These are phyloP conservation scores for Okamejei kenojei DNA, from an alignment of 2,797 vertebrate species.

Conservation along the genomic window DNA sequence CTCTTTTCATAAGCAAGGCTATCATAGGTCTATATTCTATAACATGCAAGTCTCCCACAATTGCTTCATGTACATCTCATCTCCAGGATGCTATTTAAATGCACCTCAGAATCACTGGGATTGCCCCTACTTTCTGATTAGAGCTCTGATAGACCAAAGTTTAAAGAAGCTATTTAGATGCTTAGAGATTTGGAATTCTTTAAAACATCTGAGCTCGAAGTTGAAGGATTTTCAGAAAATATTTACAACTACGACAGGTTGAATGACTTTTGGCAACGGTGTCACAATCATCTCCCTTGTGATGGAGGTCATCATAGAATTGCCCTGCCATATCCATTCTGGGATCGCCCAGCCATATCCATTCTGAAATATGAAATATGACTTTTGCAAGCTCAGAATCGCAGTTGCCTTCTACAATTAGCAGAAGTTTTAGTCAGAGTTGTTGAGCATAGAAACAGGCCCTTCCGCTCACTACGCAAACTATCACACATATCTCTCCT, in stretches of 20 bases:
- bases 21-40: not conserved
- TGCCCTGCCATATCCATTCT: not conserved
- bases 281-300: not conserved
- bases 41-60: not conserved
- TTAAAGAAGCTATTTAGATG: not conserved
- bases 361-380: not conserved
- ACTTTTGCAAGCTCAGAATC: no score
- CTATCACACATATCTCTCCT: no score
- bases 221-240: not conserved
- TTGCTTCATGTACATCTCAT: not conserved
- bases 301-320: not conserved
- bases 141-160: not conserved
- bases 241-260: not conserved
- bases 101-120: no score
- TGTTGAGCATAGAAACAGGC: no score
- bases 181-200: not conserved
- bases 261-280: not conserved
- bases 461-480: no score
- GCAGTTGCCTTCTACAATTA: no score
- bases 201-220: not conserved
- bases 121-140: not conserved
- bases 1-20: not conserved
- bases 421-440: no score
- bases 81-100: no score
- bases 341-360: not conserved